Conservation (phyloP, 2,888 invertebrate species). For the Athalia rosae region DNA sequence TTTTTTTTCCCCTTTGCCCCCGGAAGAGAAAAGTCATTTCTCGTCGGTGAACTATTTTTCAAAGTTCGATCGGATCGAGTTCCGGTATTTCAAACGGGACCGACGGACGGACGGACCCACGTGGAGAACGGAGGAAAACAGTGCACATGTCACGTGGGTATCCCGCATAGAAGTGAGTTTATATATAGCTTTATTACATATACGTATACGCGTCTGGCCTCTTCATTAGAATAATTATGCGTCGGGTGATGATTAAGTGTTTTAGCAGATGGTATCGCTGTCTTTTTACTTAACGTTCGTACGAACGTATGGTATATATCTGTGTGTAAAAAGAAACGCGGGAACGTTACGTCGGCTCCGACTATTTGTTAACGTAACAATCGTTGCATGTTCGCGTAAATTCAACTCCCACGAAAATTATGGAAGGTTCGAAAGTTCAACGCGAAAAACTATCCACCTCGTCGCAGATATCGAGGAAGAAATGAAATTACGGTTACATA, state of each 20-base stretch:
- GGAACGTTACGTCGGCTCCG: background rate
- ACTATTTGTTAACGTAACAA: background rate
- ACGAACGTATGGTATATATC: background rate
- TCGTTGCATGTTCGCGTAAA: background rate
- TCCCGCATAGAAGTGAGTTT: conserved; percentile 5
- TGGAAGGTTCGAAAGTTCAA: background rate
- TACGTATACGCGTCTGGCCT: conserved; percentile 56
- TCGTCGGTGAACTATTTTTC: too few species aligned
- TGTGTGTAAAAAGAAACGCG: conserved; percentile 3
- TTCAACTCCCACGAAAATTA: conserved; percentile 40
- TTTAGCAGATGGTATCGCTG: conserved; percentile 50
- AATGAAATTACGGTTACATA: too few species aligned
- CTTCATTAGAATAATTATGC: conserved; percentile 64
- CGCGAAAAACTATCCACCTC: conserved; percentile 2
- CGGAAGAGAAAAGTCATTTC: too few species aligned
- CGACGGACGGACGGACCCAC: background rate
- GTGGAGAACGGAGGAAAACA: background rate
- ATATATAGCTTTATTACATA: too few species aligned
- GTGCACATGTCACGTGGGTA: conserved; percentile 20
- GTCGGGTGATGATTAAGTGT: conserved; percentile 59
- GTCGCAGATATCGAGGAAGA: too few species aligned
- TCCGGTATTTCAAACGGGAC: conserved; percentile 10
- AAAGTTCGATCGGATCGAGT: too few species aligned
- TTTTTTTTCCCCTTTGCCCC: too few species aligned
- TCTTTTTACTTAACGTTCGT: conserved; percentile 19